Percentiles rank a stretch among this genome's conserved stretches.
Conservation (phyloP, 2,888 invertebrate species). For the Gnatocerus cornutus region DNA sequence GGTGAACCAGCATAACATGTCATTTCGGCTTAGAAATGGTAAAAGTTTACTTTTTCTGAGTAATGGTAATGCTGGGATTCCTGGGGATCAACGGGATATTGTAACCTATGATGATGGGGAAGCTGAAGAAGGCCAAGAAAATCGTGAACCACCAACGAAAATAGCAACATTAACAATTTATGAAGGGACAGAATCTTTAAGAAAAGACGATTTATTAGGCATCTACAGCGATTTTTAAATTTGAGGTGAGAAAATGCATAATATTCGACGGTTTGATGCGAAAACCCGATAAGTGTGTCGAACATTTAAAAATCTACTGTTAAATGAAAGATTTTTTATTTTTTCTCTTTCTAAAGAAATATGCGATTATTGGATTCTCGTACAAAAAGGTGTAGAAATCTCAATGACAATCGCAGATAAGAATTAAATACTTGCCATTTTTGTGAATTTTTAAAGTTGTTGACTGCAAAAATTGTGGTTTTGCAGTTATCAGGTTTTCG, state of each 20-base stretch:
- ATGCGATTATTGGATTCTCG: no score
- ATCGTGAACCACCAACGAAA: not conserved
- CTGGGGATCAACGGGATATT: not conserved
- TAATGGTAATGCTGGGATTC: not conserved
- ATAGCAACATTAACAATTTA: not conserved
- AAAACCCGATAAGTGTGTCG: no score
- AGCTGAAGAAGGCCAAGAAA: not conserved
- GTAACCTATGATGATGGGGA: not conserved
- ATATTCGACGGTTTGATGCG: no score
- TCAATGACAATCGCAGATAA: no score
- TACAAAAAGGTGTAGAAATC: no score
- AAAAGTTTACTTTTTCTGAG: not conserved
- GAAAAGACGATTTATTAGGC: no score
- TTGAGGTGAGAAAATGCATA: no score
- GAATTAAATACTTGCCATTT: no score
- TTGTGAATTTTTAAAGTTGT: no score
- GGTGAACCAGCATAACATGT: not conserved
- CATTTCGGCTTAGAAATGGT: not conserved
- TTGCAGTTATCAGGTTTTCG: no score
- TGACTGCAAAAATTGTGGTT: no score
- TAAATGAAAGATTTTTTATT: not conserved
- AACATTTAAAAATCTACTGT: not conserved
- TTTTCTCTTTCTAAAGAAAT: conserved; percentile 1
- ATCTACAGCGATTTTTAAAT: no score
- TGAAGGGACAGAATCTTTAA: not conserved